Conservation (phyloP, 2,113 vertebrate species). For the Oriolus oriolus region DNA sequence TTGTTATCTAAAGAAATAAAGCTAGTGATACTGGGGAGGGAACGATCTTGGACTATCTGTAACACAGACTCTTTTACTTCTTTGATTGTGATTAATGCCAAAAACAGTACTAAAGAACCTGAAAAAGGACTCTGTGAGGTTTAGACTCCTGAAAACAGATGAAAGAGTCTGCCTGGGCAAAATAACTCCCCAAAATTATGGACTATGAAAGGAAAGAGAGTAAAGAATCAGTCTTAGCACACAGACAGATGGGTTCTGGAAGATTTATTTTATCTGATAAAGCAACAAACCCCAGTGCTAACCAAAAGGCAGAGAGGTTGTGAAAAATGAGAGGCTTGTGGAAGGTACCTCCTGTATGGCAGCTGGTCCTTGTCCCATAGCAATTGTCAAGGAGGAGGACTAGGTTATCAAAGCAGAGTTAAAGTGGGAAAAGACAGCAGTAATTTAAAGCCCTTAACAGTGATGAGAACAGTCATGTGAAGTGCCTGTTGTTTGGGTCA, state of each 20-base stretch:
- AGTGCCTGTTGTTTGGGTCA: background rate
- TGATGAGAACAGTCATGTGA: background rate
- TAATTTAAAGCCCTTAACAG: background rate
- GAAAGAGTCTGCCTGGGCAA: fast-evolving
- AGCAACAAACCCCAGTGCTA: background rate
- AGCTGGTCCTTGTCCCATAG: background rate
- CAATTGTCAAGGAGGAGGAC: background rate
- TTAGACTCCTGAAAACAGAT: background rate
- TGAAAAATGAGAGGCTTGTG: background rate
- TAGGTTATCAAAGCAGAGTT: background rate
- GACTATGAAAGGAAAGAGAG: background rate
- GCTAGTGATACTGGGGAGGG: background rate
- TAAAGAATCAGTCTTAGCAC: background rate
- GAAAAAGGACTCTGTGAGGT: background rate
- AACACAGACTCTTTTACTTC: background rate
- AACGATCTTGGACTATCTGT: background rate
- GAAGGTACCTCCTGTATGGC: background rate
- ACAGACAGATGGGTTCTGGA: background rate
- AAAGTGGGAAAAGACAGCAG: background rate
- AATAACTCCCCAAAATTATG: background rate
- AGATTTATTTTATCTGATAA: background rate
- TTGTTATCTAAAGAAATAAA: background rate
- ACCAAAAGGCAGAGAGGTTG: background rate
- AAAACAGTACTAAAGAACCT: background rate
- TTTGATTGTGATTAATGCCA: background rate